A percentile compares a stretch with the other conserved stretches of the same genome.
phyloP scores from a whole-genome alignment of 2,888 invertebrate species.

The Petrophora chlorosata region DNA sequence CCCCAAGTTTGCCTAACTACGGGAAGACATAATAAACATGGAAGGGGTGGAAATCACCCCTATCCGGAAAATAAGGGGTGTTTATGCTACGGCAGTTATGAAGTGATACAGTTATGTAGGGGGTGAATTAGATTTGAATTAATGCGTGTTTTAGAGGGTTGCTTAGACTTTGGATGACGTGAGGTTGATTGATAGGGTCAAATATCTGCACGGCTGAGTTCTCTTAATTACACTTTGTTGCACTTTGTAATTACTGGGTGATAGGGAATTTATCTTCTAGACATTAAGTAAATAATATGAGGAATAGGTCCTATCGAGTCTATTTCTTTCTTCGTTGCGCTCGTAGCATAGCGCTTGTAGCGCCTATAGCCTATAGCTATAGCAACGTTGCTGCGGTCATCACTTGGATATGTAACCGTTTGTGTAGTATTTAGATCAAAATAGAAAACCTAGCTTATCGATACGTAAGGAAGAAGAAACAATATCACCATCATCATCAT shows the following conservation, averaged over 20 bases:
- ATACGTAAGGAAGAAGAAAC: too few species aligned
- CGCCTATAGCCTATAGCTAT: too few species aligned
- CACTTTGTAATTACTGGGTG: too few species aligned
- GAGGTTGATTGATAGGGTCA: slow-evolving; percentile 49
- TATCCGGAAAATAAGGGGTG: slow-evolving; percentile 55
- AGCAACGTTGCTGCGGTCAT: too few species aligned
- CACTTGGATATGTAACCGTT: too few species aligned
- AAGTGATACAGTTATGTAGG: slow-evolving; percentile 21
- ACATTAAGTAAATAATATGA: too few species aligned
- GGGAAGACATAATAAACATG: slow-evolving; percentile 24
- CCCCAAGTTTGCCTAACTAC: slow-evolving; percentile 15
- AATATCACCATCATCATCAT: too few species aligned
- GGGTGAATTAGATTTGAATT: slow-evolving; percentile 34
- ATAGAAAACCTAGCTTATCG: too few species aligned
- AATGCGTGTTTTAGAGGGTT: slow-evolving; percentile 55
- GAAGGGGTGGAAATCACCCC: slow-evolving; percentile 60
- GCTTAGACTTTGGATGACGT: slow-evolving; percentile 48
- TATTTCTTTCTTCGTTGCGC: neutral
- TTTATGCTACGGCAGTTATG: slow-evolving; percentile 29
- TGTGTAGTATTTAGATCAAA: too few species aligned
- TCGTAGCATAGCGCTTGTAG: too few species aligned
- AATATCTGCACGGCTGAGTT: slow-evolving; percentile 30
- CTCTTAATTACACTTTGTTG: neutral
- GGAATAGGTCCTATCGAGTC: too few species aligned
- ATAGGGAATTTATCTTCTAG: too few species aligned